Conservation (phyloP, 2,888 invertebrate genomes). For the Phytoseiulus persimilis region DNA sequence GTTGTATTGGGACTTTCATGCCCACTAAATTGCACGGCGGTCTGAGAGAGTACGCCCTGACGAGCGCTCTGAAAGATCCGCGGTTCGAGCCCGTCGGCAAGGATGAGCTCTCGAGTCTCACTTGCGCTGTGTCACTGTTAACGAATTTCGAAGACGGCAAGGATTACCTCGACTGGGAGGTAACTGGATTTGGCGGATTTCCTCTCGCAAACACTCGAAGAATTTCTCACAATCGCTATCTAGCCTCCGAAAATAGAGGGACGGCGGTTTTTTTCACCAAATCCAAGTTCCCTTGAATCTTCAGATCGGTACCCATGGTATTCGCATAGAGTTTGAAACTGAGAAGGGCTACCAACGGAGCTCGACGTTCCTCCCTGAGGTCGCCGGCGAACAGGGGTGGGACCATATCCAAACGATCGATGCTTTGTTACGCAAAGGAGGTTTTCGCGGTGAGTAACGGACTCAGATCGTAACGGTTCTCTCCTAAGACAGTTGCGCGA, state of each 20-base stretch:
- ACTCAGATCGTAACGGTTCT: no score
- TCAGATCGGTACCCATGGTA: slow-evolving; percentile 77
- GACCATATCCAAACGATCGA: slow-evolving; percentile 97
- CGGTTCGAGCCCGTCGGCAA: slow-evolving; percentile 88
- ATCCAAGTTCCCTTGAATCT: no score
- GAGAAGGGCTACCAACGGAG: slow-evolving; percentile 85
- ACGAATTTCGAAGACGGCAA: slow-evolving; percentile 90
- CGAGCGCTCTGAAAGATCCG: slow-evolving; percentile 94
- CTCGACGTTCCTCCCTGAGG: slow-evolving; percentile 96
- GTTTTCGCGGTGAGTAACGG: slow-evolving; percentile 63
- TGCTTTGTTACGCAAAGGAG: slow-evolving; percentile 90
- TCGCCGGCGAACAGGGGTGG: slow-evolving; percentile 98
- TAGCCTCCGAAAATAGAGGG: no score
- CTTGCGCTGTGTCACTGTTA: slow-evolving; percentile 90
- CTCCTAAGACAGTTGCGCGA: no score
- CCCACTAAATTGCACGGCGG: slow-evolving; percentile 90
- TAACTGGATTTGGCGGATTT: no score
- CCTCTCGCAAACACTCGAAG: no score
- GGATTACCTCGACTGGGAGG: slow-evolving; percentile 93
- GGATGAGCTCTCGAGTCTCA: slow-evolving; percentile 83
- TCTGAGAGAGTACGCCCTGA: slow-evolving; percentile 88
- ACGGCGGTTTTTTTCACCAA: no score
- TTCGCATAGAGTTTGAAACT: slow-evolving; percentile 90
- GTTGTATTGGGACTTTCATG: slow-evolving; percentile 98
- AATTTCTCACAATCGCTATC: no score